These are phyloP conservation scores for Mercenaria mercenaria DNA, from an alignment of 1,140 invertebrate species.

Conservation along the genomic window DNA sequence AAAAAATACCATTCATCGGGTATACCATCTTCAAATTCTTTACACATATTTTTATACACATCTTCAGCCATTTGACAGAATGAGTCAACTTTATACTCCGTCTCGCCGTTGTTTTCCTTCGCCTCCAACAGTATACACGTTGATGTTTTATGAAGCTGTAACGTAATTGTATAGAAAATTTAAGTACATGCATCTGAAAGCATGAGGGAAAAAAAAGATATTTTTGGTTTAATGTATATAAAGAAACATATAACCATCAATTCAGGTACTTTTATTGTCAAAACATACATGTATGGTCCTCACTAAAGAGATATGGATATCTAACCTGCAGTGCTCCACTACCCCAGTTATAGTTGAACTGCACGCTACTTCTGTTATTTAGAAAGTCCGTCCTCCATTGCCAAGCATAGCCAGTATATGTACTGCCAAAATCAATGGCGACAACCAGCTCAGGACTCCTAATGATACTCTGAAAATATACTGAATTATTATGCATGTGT, in stretches of 20 bases:
- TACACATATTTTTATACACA: not conserved
- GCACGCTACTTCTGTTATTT: not conserved
- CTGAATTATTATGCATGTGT: too few species aligned
- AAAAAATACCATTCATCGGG: not conserved
- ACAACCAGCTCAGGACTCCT: not conserved
- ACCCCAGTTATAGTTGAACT: slow-evolving; percentile 39
- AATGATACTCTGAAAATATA: too few species aligned
- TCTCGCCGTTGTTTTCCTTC: not conserved
- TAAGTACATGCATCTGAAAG: too few species aligned
- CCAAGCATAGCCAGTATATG: slow-evolving; percentile 21
- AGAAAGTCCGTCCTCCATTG: slow-evolving; percentile 17
- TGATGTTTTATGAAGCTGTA: slow-evolving; percentile 1
- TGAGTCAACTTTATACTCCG: not conserved
- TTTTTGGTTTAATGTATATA: too few species aligned
- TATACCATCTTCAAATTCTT: not conserved
- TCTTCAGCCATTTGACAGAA: not conserved
- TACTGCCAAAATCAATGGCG: slow-evolving; percentile 18
- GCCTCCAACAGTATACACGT: not conserved
- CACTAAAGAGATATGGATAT: too few species aligned
- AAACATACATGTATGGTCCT: too few species aligned
- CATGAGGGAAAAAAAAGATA: too few species aligned
- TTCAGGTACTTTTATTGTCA: too few species aligned
- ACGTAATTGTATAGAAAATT: too few species aligned
- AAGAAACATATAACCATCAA: too few species aligned
- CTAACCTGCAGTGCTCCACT: slow-evolving; percentile 1